Evolutionary conservation across 2,113 vertebrate species (phyloP).

Genomic region (Callochromis pleurospilus): DNA sequence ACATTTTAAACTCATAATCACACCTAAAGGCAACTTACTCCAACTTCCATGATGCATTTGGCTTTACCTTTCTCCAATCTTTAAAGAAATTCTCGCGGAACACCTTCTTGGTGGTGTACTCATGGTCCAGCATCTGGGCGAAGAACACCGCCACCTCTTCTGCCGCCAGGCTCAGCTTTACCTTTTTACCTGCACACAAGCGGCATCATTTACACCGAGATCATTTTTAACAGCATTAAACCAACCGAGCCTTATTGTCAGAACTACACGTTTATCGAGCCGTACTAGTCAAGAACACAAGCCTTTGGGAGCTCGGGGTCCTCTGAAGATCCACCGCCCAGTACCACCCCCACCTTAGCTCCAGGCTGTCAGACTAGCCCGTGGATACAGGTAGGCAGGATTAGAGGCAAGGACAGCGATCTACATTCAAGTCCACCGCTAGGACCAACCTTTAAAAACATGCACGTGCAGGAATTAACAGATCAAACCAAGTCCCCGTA

Average conservation of each 20-base stretch:
- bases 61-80: conserved; percentile 73
- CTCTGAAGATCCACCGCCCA: background rate
- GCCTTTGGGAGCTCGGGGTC: background rate
- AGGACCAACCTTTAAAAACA: conserved; percentile 1
- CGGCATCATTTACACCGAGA: background rate
- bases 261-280: background rate
- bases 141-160: conserved; percentile 75
- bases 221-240: background rate
- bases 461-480: background rate
- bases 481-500: conserved; percentile 4
- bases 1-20: background rate
- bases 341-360: background rate
- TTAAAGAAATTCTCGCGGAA: conserved; percentile 75
- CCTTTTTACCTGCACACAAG: conserved; percentile 54
- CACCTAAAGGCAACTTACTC: background rate
- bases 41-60: background rate
- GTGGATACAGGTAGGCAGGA: background rate
- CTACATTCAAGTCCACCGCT: conserved; percentile 7
- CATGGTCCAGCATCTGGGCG: conserved; percentile 77
- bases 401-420: conserved; percentile 22
- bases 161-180: conserved; percentile 64
- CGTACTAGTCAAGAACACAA: background rate
- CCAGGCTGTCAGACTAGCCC: background rate
- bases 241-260: background rate
- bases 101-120: conserved; percentile 74